phyloP scores from a whole-genome alignment of 2,797 vertebrate species.

The Enteromius trimaculatus region DNA sequence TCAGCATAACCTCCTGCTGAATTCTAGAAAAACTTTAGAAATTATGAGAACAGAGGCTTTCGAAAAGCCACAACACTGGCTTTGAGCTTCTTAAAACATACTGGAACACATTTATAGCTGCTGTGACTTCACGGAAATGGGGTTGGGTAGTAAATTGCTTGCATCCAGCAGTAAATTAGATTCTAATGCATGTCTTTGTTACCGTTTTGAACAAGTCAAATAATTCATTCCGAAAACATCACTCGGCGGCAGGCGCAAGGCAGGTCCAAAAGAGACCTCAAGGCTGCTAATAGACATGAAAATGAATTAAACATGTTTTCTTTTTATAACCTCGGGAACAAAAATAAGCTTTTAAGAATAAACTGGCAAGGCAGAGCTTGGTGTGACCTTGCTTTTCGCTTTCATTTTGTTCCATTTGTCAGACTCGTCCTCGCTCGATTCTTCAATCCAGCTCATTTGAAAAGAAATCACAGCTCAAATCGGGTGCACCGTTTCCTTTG shows the following conservation, averaged over 20 bases:
- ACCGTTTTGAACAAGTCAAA: slow-evolving; percentile 50
- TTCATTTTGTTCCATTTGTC: slow-evolving; percentile 56
- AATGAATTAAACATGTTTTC: slow-evolving; percentile 54
- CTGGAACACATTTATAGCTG: slow-evolving; percentile 26
- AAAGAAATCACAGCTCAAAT: slow-evolving; percentile 50
- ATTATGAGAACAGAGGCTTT: not conserved
- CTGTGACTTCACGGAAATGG: slow-evolving; percentile 39
- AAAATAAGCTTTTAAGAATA: slow-evolving; percentile 49
- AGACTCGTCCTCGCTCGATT: slow-evolving; percentile 21
- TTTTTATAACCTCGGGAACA: slow-evolving; percentile 22
- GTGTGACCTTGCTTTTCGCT: slow-evolving; percentile 43
- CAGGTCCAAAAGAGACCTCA: slow-evolving; percentile 10
- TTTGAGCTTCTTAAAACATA: slow-evolving; percentile 21
- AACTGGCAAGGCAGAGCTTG: slow-evolving; percentile 3
- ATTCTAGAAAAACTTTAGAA: slow-evolving; percentile 23
- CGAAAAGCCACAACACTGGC: not conserved
- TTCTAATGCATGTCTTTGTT: slow-evolving; percentile 52
- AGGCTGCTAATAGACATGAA: slow-evolving; percentile 49
- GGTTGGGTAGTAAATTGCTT: slow-evolving; percentile 36
- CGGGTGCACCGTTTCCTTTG: slow-evolving; percentile 29
- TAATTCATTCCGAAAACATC: slow-evolving; percentile 53
- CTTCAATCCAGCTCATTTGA: slow-evolving; percentile 51
- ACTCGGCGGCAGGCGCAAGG: slow-evolving; percentile 15
- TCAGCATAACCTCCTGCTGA: slow-evolving; percentile 17
- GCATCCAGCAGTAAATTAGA: slow-evolving; percentile 47